Evolutionary conservation across 2,113 vertebrate genomes (phyloP), one percentile per base, ranked within the genome.

Genomic region (Copsychus sechellarum): DNA sequence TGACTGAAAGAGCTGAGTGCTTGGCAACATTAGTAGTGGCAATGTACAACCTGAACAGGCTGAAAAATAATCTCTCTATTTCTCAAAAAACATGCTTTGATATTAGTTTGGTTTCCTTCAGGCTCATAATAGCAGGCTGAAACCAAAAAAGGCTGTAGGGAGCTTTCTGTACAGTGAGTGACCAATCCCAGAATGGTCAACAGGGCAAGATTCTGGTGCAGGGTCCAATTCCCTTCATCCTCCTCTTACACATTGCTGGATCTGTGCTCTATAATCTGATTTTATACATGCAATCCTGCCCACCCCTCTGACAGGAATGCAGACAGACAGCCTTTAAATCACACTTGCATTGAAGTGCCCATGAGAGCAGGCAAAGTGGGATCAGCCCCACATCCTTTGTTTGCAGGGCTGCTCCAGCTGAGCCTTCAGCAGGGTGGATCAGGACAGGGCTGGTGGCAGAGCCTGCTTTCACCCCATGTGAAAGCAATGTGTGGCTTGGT

Each of bases 401-500:
- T 28, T 13, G 31, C 5, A 4, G 29, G 11, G 45, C 8, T 50
- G 50, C 31, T 78, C 62, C 91, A 64, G 26, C 33, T 36, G 65
- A 78, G 38, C 60, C 47, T 31, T 58, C 51, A 11, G 2, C 0
- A 0, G 29, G 23, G 19, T 19, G 33, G 19, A 71, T 34, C 38
- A 40, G 47, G 19, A 26, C 14, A 16, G 0, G 0, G 3, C 2
- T 3, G 2, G 6, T 29, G 57, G 38, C 62, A 61, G 36, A 61
- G 13, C 24, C 8, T 71, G 34, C 31, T n/a, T 70, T 65, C 50
- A 28, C 33, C 54, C 34, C 2, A 15, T 3, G 4, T 11, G 47
- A 57, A 69, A 86, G 15, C 24, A 45, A 11, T 1, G 1, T 26
- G 17, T 45, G 26, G 5, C 26, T n/a, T 74, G 24, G 24, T 57